Evolutionary conservation across 2,797 vertebrate species (phyloP), one percentile per base, ranked within the genome.

Genomic region (Uromys caudimaculatus): DNA sequence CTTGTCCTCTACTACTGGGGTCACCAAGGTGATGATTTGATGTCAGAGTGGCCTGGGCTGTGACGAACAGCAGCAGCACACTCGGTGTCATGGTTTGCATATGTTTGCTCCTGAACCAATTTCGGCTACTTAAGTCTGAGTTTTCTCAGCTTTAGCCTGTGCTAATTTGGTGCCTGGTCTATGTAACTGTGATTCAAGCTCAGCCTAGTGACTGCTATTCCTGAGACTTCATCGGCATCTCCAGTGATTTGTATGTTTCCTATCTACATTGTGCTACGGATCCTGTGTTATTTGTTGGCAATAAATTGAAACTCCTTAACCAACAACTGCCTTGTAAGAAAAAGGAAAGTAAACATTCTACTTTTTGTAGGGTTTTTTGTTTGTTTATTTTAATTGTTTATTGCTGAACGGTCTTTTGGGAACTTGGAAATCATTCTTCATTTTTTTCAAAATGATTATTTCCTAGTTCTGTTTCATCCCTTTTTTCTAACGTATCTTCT

Each of bases 361-460:
- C 56, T 73, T 95, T 91, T 79, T 87, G n/a, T 38, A 38, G 67
- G 38, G 67, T n/a, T 71, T 71, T 21, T 69, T 69, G 35, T 19
- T 69, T 38, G 17, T 71, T 71, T 71, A n/a, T 71, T 69, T 38
- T 38, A 21, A 58, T 75, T 96, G 52, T 94, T 97, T 85, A 87
- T 85, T 90, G 67, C 82, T 95, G 50, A 64, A 44, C 88, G 50
- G 54, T 94, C 88, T 93, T 82, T 62, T 78, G 87, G 81, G 91
- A 96, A 27, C n/a, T 89, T 52, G 60, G 87, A 94, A 95, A 96
- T 76, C 94, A 90, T 73, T 95, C 23, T 93, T 93, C 32, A 88
- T 94, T 88, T 95, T 95, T 95, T 93, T 56, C 90, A 95, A 94
- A 94, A 89, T n/a, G 35, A 75, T 87, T 54, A 76, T 73, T 78